These are phyloP conservation scores for Dipodomys stephensi DNA, from an alignment of 2,113 vertebrate species.

Conservation along the genomic window DNA sequence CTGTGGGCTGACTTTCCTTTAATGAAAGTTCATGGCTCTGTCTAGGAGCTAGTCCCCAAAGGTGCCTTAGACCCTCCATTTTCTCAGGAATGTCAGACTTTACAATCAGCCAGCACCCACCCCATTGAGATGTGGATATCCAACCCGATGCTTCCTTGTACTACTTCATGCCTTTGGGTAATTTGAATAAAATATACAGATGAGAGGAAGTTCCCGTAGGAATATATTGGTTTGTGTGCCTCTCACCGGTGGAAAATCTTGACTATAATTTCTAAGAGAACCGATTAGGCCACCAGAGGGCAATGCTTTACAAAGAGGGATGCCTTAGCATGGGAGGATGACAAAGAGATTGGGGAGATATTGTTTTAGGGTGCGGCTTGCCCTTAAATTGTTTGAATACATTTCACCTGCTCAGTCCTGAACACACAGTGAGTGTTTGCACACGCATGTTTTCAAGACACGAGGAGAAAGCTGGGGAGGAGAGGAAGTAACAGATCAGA, in stretches of 20 bases:
- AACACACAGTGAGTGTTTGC: neutral
- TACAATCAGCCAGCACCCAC: neutral
- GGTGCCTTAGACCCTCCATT: neutral
- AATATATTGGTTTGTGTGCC: neutral
- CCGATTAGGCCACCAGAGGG: neutral
- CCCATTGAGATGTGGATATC: neutral
- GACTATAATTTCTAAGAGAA: constrained; percentile 7
- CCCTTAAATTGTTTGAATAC: neutral
- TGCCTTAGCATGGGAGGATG: neutral
- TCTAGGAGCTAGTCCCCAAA: neutral
- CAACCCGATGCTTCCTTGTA: neutral
- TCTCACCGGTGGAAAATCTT: neutral
- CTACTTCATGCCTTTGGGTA: neutral
- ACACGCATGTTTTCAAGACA: neutral
- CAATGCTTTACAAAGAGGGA: constrained; percentile 3
- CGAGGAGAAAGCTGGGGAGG: neutral
- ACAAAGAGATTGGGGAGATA: neutral
- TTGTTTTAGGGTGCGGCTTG: neutral
- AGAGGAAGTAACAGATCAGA: neutral
- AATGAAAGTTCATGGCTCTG: neutral
- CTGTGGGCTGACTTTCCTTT: neutral
- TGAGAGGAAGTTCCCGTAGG: neutral
- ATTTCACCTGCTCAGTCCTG: neutral
- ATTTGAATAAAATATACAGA: neutral
- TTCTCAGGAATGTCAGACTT: neutral